phyloP scores from a whole-genome alignment of 1,140 invertebrate species.

The Cepaea nemoralis region DNA sequence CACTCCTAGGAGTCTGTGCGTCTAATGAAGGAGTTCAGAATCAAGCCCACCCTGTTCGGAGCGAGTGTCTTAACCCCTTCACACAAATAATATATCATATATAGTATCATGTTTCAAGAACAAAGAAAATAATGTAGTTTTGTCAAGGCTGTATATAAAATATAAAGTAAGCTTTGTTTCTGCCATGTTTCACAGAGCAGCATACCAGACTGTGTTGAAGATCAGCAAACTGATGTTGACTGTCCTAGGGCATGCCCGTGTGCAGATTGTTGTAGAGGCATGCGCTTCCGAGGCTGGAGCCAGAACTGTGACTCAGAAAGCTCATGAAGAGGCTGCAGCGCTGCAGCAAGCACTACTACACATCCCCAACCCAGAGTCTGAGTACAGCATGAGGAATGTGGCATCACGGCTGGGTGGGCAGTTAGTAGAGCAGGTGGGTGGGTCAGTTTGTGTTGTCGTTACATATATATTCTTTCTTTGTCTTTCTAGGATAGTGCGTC shows the following conservation, averaged over 20 bases:
- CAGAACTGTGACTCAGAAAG: constrained; percentile 68
- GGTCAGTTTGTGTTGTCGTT: no score
- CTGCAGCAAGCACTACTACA: constrained; percentile 82
- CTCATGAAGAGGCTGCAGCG: constrained; percentile 75
- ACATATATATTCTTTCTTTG: no score
- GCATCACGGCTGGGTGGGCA: constrained; percentile 83
- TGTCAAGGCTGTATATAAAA: no score
- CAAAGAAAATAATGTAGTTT: no score
- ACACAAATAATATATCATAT: no score
- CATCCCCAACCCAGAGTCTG: constrained; percentile 80
- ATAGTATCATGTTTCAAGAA: no score
- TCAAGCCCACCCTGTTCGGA: no score
- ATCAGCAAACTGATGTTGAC: constrained; percentile 87
- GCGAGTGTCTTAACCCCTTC: no score
- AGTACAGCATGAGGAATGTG: constrained; percentile 81
- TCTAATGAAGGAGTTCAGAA: no score
- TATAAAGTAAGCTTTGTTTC: no score
- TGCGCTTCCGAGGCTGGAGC: constrained; percentile 57
- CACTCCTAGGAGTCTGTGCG: no score
- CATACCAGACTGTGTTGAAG: constrained; percentile 89
- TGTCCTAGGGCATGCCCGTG: constrained; percentile 80
- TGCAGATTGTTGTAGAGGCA: constrained; percentile 70
- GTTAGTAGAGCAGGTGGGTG: constrained; percentile 76
- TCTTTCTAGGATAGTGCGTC: no score
- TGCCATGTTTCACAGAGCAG: constrained; percentile 76